Evolutionary conservation across 2,888 invertebrate genomes (phyloP), one percentile per base, ranked within the genome.

Genomic region (Cephalotes varians): DNA sequence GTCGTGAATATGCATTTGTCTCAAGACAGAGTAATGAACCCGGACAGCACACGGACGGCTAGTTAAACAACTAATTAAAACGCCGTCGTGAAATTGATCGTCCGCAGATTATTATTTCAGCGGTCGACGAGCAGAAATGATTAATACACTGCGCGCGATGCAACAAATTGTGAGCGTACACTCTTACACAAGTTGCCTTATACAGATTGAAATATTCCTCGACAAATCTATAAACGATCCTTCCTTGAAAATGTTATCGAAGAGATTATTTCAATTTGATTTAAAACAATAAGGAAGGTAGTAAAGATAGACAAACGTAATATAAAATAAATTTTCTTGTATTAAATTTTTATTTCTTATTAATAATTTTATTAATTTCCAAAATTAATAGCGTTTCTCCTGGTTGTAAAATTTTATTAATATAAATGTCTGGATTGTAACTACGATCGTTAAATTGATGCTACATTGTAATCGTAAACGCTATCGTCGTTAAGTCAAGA

Each of bases 1-100:
- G 15, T 73, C 87, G 83, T 86, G 83, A 87, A 88, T 87, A 87
- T 86, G 86, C 83, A 88, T 82, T 83, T 82, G 82, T 86, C 84
- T 83, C 40, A 34, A 40, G 74, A 79, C 62, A 28, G 47, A 49
- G n/a, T 85, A 87, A 86, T 81, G 51, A 87, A 81, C 72, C 34
- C 25, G 4, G 37, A 49, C 44, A 76, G 44, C 34, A 58, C 40
- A 65, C 71, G 67, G 62, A 62, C 64, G 25, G 34, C 76, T 56
- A 72, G 47, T 62, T 62, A 58, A 62, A 56, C 65, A 73, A 81
- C 79, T 69, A 84, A 82, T 82, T 81, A 82, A 82, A 84, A 67
- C 40, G 47, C 62, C 51, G 34, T n/a, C 65, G 28, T 21, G 21
- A 73, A 69, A 72, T 73, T 73, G 65, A 73, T 83, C 58, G 58